Percentiles rank a stretch among this genome's conserved stretches.
These are phyloP conservation scores for Xestia rhomboidea DNA, from an alignment of 2,888 invertebrate genomes.

Conservation along the genomic window DNA sequence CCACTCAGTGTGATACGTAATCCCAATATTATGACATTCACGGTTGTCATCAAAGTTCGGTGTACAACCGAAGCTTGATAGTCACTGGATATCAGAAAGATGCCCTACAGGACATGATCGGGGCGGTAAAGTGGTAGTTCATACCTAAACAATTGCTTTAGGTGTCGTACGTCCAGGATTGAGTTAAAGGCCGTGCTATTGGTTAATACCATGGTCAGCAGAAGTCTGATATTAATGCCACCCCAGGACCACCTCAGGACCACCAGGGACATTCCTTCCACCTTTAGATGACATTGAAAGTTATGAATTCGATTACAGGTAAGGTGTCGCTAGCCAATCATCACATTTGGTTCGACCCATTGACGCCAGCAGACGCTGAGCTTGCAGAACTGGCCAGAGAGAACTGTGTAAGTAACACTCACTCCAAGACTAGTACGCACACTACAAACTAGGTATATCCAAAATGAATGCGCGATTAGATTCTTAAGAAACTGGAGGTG, in stretches of 20 bases:
- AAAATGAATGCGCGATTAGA: not conserved
- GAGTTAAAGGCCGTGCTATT: not conserved
- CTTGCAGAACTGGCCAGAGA: slow-evolving; percentile 63
- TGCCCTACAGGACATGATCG: not conserved
- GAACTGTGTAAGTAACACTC: slow-evolving; percentile 55
- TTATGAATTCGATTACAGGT: slow-evolving; percentile 56
- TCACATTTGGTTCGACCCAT: slow-evolving; percentile 68
- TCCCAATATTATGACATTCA: too few relatives aligned
- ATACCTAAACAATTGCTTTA: not conserved
- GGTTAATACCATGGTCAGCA: not conserved
- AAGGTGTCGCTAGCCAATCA: slow-evolving; percentile 68
- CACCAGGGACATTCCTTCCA: too few relatives aligned
- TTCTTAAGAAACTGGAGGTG: not conserved
- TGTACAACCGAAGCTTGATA: too few relatives aligned
- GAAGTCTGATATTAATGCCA: not conserved
- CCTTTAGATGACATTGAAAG: not conserved
- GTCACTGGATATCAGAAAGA: too few relatives aligned
- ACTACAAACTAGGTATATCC: not conserved
- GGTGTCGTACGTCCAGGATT: not conserved
- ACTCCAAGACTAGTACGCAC: not conserved
- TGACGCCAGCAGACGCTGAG: slow-evolving; percentile 59
- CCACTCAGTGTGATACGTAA: too few relatives aligned
- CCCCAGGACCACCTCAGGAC: too few relatives aligned
- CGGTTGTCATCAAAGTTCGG: too few relatives aligned
- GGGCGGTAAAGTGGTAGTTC: not conserved